Base-by-base conservation (phyloP, 2,113 vertebrate species). In the Cygnus buccinator region DNA sequence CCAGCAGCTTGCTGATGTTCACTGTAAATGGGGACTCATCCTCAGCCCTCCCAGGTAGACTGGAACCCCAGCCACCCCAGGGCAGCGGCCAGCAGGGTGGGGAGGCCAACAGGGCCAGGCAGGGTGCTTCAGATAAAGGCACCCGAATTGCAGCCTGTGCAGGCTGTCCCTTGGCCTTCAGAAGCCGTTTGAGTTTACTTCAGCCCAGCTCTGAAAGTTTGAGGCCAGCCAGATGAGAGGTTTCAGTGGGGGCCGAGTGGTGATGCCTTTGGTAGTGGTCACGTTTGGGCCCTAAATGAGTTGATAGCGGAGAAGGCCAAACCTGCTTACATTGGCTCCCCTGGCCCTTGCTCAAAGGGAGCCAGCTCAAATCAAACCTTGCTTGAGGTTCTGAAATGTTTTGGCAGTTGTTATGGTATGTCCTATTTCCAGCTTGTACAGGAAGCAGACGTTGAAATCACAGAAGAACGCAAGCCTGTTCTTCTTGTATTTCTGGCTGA, bases 391-490 rank as follows among this genome's bases (percentile, higher is more conserved):
- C 94, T 88, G 87, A 66, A 94, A 52, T 66, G 46, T 63, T 93
- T 93, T 80, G 78, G 33, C 78, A 63, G n/a, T 70, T 93, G 58
- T 91, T 91, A 83, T 7, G 20, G 88, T 93, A 52, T 88, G 90
- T 92, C 95, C 88, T 88, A 71, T 94, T 95, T 96, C 72, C 88
- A 96, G 88, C 68, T 62, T 0, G 0, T 86, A 80, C 85, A 92
- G 92, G 88, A 95, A 96, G 76, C 68, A 86, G 79, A 86, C 80
- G 89, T 90, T 93, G 94, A 94, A 96, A 96, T 96, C 65, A 21
- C 82, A 81, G 57, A 87, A 95, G 82, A 94, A 96, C 96, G 65
- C 88, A 68, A 94, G 88, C 95, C 95, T 95, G 94, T 90, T 97
- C 1, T 1, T 95, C 95, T 93, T 84, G 95, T 96, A 94, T 93